A percentile compares a stretch with the other conserved stretches of the same genome.
phyloP scores from a whole-genome alignment of 1,140 invertebrate species.

The Holotrichia oblita region DNA sequence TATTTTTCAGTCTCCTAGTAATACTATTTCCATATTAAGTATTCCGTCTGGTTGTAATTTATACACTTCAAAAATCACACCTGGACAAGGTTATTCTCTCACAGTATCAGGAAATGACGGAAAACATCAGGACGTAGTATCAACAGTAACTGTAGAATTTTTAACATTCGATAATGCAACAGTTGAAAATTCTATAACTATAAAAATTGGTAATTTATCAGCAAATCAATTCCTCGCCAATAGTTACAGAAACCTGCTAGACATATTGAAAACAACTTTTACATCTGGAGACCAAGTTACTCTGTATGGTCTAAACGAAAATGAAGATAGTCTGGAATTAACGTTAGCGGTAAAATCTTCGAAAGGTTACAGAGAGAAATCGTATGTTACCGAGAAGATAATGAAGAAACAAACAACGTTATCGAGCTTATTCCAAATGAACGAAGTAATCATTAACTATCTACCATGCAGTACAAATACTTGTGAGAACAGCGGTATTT shows the following conservation, averaged over 20 bases:
- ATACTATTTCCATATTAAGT: slow-evolving; percentile 70
- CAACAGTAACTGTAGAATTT: slow-evolving; percentile 85
- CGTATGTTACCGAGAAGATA: slow-evolving; percentile 71
- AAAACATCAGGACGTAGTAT: slow-evolving; percentile 82
- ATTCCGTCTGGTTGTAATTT: slow-evolving; percentile 84
- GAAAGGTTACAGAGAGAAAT: slow-evolving; percentile 66
- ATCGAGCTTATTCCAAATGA: slow-evolving; percentile 68
- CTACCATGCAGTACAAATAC: slow-evolving; percentile 74
- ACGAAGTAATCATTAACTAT: slow-evolving; percentile 71
- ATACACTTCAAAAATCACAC: slow-evolving; percentile 73
- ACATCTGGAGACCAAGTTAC: slow-evolving; percentile 71
- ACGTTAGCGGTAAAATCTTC: slow-evolving; percentile 71
- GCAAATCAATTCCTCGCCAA: slow-evolving; percentile 78
- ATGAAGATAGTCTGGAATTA: slow-evolving; percentile 69
- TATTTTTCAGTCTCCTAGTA: slow-evolving; percentile 69
- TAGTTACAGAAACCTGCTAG: slow-evolving; percentile 77
- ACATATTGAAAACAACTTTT: slow-evolving; percentile 72
- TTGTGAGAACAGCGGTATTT: slow-evolving; percentile 81
- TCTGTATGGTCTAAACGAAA: slow-evolving; percentile 80
- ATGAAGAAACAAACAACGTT: slow-evolving; percentile 72
- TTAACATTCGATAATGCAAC: slow-evolving; percentile 82
- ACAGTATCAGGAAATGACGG: slow-evolving; percentile 90
- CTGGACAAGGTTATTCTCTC: slow-evolving; percentile 76
- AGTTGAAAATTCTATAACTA: slow-evolving; percentile 82
- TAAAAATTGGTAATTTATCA: slow-evolving; percentile 77